These are phyloP conservation scores for Cephalopholis sonnerati DNA, from an alignment of 2,113 vertebrate species.

Conservation along the genomic window DNA sequence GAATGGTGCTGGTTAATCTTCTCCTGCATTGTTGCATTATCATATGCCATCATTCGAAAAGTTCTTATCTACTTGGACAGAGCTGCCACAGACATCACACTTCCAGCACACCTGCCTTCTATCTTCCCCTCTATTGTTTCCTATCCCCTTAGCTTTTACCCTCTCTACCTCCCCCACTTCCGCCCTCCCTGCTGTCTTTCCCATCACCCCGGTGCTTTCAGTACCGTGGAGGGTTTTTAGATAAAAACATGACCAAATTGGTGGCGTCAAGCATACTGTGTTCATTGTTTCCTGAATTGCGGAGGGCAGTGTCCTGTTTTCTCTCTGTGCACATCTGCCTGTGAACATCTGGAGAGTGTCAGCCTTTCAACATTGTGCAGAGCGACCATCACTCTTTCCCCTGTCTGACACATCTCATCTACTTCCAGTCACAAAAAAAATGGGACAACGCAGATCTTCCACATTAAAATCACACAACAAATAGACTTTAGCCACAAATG, in stretches of 20 bases:
- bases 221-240: slow-evolving; percentile 46
- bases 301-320: slow-evolving; percentile 65
- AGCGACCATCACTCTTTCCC: slow-evolving; percentile 74
- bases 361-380: slow-evolving; percentile 70
- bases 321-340: slow-evolving; percentile 79
- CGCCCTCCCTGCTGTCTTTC: slow-evolving; percentile 51
- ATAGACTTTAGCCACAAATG: slow-evolving; percentile 68
- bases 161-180: slow-evolving; percentile 20
- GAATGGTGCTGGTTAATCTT: slow-evolving; percentile 63
- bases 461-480: slow-evolving; percentile 77
- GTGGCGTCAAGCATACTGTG: slow-evolving; percentile 64
- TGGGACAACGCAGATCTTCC: slow-evolving; percentile 58
- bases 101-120: slow-evolving; percentile 38
- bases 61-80: slow-evolving; percentile 44
- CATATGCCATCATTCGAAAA: slow-evolving; percentile 18
- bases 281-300: slow-evolving; percentile 73
- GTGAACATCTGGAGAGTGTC: slow-evolving; percentile 83
- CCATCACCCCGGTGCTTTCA: slow-evolving; percentile 41
- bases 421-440: slow-evolving; percentile 39
- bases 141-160: slow-evolving; percentile 26
- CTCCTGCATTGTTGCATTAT: slow-evolving; percentile 37
- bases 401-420: slow-evolving; percentile 66
- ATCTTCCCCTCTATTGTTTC: background rate
- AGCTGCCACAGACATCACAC: slow-evolving; percentile 29
- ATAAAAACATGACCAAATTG: slow-evolving; percentile 69